Conservation (phyloP, 2,888 invertebrate genomes). For the Timema cristinae region DNA sequence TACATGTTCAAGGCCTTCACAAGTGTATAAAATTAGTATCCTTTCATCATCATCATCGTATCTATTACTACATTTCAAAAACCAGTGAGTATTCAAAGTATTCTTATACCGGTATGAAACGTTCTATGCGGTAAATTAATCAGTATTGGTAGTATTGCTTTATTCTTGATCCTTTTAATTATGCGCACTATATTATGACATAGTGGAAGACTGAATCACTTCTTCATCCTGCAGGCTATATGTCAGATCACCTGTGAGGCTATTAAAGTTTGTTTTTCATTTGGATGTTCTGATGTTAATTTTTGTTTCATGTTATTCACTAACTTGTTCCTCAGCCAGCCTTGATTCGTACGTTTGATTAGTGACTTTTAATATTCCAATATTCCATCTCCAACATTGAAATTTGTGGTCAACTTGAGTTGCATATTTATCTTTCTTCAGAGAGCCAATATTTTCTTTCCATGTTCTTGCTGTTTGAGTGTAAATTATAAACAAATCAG, state of each 20-base stretch:
- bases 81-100: not conserved
- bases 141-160: not conserved
- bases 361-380: not conserved
- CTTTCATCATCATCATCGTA: slow-evolving; percentile 7
- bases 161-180: not conserved
- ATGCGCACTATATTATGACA: slow-evolving; percentile 7
- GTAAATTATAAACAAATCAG: not conserved
- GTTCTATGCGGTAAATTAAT: not conserved
- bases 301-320: not conserved
- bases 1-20: not conserved
- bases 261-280: not conserved
- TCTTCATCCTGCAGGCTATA: not conserved
- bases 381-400: not conserved
- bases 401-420: not conserved
- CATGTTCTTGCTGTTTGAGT: not conserved
- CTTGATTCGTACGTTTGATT: not conserved
- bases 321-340: not conserved
- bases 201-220: not conserved
- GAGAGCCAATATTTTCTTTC: not conserved
- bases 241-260: not conserved
- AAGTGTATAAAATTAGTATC: not conserved
- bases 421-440: not conserved
- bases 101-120: not conserved
- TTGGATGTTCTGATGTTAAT: not conserved
- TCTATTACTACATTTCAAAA: not conserved